These are phyloP conservation scores for Adineta ricciae DNA, from an alignment of 2,888 invertebrate species.

Conservation along the genomic window DNA sequence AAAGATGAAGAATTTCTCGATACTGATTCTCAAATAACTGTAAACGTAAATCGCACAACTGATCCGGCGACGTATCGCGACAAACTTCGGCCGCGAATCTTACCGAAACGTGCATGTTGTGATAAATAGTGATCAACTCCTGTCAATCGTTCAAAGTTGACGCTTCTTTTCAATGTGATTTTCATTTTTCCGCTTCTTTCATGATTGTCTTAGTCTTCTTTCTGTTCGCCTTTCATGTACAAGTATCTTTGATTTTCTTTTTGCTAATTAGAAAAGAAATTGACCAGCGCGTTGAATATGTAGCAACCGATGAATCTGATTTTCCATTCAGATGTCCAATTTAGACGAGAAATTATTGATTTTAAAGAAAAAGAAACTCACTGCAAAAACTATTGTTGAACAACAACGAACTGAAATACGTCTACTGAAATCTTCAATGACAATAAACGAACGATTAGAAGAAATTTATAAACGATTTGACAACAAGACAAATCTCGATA, in stretches of 20 bases:
- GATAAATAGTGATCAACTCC: too few relatives aligned
- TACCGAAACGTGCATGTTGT: neutral
- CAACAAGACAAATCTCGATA: neutral
- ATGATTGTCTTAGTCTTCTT: neutral
- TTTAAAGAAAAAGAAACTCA: neutral
- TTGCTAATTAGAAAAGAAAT: neutral
- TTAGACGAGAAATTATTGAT: neutral
- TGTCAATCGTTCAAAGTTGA: neutral
- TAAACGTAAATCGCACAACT: neutral
- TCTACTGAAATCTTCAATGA: neutral
- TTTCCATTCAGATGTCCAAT: conserved; percentile 4
- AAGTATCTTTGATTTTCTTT: too few relatives aligned
- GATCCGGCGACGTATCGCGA: neutral
- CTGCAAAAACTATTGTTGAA: neutral
- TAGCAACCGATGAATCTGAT: neutral
- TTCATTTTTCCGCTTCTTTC: neutral
- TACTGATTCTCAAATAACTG: neutral
- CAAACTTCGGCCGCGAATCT: neutral
- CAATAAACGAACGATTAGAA: neutral
- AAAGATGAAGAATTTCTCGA: neutral
- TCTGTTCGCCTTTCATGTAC: too few relatives aligned
- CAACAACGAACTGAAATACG: neutral
- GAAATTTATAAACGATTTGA: neutral
- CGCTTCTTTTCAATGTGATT: neutral
- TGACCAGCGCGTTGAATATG: neutral